Percentiles rank a stretch among this genome's conserved stretches.
Conservation (phyloP, 2,888 invertebrate genomes). For the Clusia tigrina region DNA sequence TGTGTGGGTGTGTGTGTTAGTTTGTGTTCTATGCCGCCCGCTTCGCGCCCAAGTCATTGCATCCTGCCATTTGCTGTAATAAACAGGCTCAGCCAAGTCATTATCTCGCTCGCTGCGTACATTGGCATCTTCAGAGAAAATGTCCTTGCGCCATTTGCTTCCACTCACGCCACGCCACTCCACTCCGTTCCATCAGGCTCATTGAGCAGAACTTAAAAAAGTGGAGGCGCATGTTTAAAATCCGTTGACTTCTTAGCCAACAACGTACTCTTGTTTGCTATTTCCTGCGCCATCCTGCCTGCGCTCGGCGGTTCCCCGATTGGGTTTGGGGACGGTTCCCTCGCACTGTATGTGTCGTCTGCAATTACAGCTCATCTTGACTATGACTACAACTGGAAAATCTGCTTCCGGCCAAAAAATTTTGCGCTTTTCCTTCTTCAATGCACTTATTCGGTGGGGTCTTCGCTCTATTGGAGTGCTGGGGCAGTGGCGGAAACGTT, state of each 20-base stretch:
- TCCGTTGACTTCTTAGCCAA: not conserved
- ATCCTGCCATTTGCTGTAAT: not conserved
- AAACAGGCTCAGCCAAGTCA: constrained; percentile 2
- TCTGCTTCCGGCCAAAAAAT: constrained; percentile 41
- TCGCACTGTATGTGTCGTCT: not conserved
- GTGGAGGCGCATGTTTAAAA: not conserved
- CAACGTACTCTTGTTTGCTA: not conserved
- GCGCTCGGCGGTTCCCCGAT: not conserved
- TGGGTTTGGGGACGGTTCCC: not conserved
- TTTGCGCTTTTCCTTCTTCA: constrained; percentile 6
- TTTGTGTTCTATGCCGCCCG: too few relatives aligned
- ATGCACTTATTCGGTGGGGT: not conserved
- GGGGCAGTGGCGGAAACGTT: too few relatives aligned
- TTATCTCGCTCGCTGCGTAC: constrained; percentile 2
- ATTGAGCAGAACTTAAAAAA: constrained; percentile 1
- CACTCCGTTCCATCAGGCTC: not conserved
- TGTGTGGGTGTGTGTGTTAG: too few relatives aligned
- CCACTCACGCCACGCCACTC: not conserved
- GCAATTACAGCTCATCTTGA: constrained; percentile 5
- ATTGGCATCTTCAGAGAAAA: not conserved
- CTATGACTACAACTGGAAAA: constrained; percentile 38
- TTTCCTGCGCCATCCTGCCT: not conserved
- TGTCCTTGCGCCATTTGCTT: not conserved
- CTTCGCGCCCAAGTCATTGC: not conserved
- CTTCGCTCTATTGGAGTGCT: not conserved